Percentiles rank a stretch among this genome's conserved stretches.
phyloP scores from a whole-genome alignment of 2,113 vertebrate species.

The Forbesichthys papilliferus region DNA sequence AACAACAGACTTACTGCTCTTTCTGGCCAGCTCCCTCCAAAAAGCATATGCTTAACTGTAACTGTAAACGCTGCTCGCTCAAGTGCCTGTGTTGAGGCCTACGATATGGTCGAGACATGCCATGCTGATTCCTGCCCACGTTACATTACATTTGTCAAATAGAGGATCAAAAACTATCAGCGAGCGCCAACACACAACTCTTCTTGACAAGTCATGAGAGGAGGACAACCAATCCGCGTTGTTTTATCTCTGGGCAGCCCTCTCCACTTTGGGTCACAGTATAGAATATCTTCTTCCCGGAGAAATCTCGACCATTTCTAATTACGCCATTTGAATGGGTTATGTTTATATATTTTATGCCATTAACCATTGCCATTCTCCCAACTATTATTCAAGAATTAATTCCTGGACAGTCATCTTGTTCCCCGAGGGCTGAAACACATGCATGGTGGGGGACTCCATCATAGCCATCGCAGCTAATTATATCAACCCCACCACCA shows the following conservation, averaged over 20 bases:
- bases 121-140: neutral
- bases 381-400: conserved; percentile 66
- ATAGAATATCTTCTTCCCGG: conserved; percentile 34
- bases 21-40: conserved; percentile 20
- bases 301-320: conserved; percentile 60
- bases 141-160: conserved; percentile 8
- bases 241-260: conserved; percentile 19
- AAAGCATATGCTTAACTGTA: neutral
- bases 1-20: conserved; percentile 21
- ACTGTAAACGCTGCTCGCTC: neutral
- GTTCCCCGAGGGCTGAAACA: conserved; percentile 52
- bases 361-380: conserved; percentile 53
- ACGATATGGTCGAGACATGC: neutral
- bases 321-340: conserved; percentile 64
- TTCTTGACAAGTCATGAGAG: conserved; percentile 3
- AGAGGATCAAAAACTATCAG: conserved; percentile 2
- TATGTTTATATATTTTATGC: conserved; percentile 57
- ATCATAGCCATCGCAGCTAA: conserved; percentile 57
- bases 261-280: conserved; percentile 44
- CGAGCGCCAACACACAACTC: neutral
- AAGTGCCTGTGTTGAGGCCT: neutral
- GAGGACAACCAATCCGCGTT: conserved; percentile 15
- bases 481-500: conserved; percentile 39
- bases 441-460: conserved; percentile 40
- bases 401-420: conserved; percentile 49